A percentile compares a stretch with the other conserved stretches of the same genome.
phyloP scores from a whole-genome alignment of 2,888 invertebrate species.

The Nomada flava region DNA sequence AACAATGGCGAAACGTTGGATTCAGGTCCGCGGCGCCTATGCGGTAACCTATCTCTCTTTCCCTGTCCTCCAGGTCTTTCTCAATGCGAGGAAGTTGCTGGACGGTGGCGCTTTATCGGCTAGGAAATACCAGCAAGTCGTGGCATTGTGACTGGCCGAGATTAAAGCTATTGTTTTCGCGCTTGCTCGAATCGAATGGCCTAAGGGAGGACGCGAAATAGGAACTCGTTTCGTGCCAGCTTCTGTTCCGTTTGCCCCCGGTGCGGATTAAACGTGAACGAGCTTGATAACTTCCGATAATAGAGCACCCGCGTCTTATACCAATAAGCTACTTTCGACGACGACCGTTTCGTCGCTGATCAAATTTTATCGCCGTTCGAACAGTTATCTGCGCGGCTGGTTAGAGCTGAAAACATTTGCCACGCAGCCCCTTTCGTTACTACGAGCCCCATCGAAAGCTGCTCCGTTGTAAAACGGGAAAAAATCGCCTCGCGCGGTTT shows the following conservation, averaged over 20 bases:
- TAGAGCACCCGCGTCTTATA: slow-evolving; percentile 43
- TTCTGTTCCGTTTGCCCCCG: slow-evolving; percentile 35
- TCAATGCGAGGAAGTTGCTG: slow-evolving; percentile 45
- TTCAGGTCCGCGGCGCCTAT: slow-evolving; percentile 16
- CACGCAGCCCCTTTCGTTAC: slow-evolving; percentile 3
- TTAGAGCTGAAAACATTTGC: slow-evolving; percentile 28
- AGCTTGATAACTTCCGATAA: slow-evolving; percentile 65
- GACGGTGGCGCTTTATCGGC: slow-evolving; percentile 65
- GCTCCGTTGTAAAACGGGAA: background rate
- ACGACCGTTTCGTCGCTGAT: background rate
- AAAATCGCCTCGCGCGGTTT: background rate
- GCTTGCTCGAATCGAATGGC: slow-evolving; percentile 65
- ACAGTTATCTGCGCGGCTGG: slow-evolving; percentile 3
- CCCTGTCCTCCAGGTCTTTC: slow-evolving; percentile 21
- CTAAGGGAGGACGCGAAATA: slow-evolving; percentile 49
- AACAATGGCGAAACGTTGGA: slow-evolving; percentile 13
- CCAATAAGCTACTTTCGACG: slow-evolving; percentile 10
- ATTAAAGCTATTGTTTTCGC: slow-evolving; percentile 73
- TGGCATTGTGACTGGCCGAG: slow-evolving; percentile 71
- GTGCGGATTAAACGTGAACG: slow-evolving; percentile 21
- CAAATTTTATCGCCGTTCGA: slow-evolving; percentile 25
- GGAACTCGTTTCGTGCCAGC: slow-evolving; percentile 54
- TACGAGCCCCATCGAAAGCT: slow-evolving; percentile 6
- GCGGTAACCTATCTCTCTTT: background rate
- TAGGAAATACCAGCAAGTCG: slow-evolving; percentile 64